Base-by-base conservation (phyloP, 2,888 invertebrate genomes). In the Drymonia ruficornis region DNA sequence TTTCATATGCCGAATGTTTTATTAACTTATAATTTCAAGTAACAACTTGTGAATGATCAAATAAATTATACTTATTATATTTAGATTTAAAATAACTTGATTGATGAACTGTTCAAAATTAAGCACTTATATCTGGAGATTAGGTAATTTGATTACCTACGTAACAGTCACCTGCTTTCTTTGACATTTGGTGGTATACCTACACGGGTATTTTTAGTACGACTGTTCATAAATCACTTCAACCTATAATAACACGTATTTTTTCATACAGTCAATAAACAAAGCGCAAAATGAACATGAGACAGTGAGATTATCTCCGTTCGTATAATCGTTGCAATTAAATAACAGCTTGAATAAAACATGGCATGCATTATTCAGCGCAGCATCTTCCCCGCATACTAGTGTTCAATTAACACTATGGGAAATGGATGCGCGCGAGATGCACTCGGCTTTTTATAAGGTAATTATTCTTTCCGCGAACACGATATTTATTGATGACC, bases 311-410 rank as follows among this genome's bases (percentile, higher is more conserved):
- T 68, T 64, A 65, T 58, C 58, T 53, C 52, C 50, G 47, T 61
- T 52, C 53, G 58, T 56, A 60, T 73, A 74, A 76, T 76, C 58
- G 57, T 40, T 58, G 65, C 70, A 76, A 81, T 81, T 80, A 78
- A 79, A 72, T 63, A 63, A 62, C 59, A 55, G 23, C 44, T 80
- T 78, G 73, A 72, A 74, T 76, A 63, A 75, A 63, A 68, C 62
- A 76, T 72, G 48, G 51, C 59, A 67, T 78, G 66, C 56, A 75
- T 80, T 63, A 81, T 78, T 71, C 70, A 76, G 31, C 42, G 62
- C 49, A 57, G 57, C 76, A 70, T 81, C 78, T 72, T 62, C 55
- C 46, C 42, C 49, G 50, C 58, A 62, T 46, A 29, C 9, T 11
- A 55, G 59, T 58, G 55, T 55, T 61, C 63, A 13, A 69, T 68